Base-by-base conservation (phyloP, 2,888 invertebrate genomes). In the Caenorhabditis panamensis region DNA sequence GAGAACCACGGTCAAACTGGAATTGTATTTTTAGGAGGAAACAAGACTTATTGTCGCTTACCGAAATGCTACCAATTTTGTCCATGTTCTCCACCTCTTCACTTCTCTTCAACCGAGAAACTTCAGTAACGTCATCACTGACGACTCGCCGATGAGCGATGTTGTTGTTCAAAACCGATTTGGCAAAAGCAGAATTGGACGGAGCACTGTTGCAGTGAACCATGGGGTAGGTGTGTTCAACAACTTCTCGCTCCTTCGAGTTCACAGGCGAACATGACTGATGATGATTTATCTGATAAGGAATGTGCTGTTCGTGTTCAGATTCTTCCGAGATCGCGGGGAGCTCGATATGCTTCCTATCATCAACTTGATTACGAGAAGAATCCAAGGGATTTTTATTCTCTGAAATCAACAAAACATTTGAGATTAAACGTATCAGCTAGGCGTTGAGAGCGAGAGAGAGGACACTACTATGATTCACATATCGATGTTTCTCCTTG, bases 211-310 rank as follows among this genome's bases (percentile, higher is more conserved):
- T 77, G 37, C 81, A 81, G 31, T 81, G 81, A 8, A 68, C 41
- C 72, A 81, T 81, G n/a, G 81, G 81, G 54, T 81, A 81, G 0
- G 72, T 63, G 36, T 76, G 81, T 36, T 81, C 81, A 11, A 81
- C 44, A 9, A 75, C 31, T 13, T 79, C 73, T 0, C 67, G 62
- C 37, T 63, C 71, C 9, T 24, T 22, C 16, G 66, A 51, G 37
- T 54, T 56, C n/a, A 68, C 77, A 2, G 77, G 68, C 0, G 63
- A 58, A 1, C 62, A 41, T 22, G 61, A 49, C 6, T 54, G 67
- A 16, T 41, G 58, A 18, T 54, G 37, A 1, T 49, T 18, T 22
- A 49, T 37, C 8, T 58, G 26, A 26, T 64, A 73, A 1, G 75
- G 64, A 18, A 66, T 66, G n/a, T 75, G 66, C 20, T 73, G 69